phyloP scores from a whole-genome alignment of 2,113 vertebrate species.

The Rattus rattus region DNA sequence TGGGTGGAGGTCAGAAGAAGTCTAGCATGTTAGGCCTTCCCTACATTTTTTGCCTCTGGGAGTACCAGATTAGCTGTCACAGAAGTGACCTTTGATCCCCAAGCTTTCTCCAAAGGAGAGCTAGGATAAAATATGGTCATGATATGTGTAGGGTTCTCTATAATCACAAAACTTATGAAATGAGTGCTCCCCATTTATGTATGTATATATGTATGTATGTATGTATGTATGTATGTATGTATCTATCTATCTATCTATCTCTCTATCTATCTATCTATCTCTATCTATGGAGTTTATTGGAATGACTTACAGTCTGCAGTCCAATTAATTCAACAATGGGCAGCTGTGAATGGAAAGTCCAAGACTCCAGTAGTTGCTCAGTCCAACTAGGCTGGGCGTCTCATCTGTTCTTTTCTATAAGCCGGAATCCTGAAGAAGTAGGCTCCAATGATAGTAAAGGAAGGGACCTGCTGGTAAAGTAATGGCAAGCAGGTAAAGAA shows the following conservation, averaged over 20 bases:
- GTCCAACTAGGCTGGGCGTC: neutral
- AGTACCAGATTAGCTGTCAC: neutral
- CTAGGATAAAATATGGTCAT: neutral
- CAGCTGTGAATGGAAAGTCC: neutral
- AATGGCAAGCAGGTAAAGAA: neutral
- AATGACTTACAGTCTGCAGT: neutral
- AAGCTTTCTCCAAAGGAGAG: neutral
- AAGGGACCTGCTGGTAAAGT: neutral
- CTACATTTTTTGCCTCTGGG: neutral
- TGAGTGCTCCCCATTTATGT: neutral
- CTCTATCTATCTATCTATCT: too few relatives aligned
- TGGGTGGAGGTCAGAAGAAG: neutral
- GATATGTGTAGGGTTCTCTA: neutral
- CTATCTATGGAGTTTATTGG: neutral
- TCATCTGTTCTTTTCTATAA: neutral
- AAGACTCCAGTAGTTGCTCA: neutral
- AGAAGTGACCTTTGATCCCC: neutral
- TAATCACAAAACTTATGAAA: neutral
- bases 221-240: neutral
- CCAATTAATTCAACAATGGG: neutral
- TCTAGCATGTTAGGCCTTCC: neutral
- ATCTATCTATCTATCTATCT: neutral
- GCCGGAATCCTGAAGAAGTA: neutral
- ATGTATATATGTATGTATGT: neutral
- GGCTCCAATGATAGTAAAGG: neutral